These are phyloP conservation scores for Chauna torquata DNA, from an alignment of 2,113 vertebrate species.

Conservation along the genomic window DNA sequence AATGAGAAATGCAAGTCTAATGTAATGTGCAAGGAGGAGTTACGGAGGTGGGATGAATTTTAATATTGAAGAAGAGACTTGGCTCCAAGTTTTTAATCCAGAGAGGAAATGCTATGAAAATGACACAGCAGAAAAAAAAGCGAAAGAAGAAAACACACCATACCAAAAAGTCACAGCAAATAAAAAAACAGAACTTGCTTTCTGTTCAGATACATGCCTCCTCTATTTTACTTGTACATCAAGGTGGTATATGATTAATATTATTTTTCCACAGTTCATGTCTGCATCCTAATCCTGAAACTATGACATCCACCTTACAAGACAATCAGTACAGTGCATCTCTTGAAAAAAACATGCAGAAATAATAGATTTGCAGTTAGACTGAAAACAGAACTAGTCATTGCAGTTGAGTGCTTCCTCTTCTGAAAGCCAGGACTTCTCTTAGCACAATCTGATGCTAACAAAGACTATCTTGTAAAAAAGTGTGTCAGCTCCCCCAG, in stretches of 20 bases:
- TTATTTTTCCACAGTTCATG: not conserved
- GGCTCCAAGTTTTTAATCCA: not conserved
- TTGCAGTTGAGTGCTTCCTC: not conserved
- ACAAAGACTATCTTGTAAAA: not conserved
- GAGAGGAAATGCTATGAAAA: not conserved
- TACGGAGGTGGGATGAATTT: not conserved
- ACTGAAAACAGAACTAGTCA: not conserved
- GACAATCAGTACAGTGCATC: not conserved
- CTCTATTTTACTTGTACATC: not conserved
- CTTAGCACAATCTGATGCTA: not conserved
- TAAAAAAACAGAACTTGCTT: not conserved
- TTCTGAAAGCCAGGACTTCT: not conserved
- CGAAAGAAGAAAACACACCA: not conserved
- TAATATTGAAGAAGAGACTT: not conserved
- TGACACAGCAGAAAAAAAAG: not conserved
- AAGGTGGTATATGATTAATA: not conserved
- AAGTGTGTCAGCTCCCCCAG: conserved; percentile 14
- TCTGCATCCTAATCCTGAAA: not conserved
- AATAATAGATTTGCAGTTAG: not conserved
- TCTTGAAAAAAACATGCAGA: not conserved
- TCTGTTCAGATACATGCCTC: not conserved
- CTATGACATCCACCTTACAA: not conserved
- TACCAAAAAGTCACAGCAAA: not conserved
- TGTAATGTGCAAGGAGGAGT: not conserved
- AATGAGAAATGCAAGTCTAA: not conserved